These are phyloP conservation scores for Silurus lanzhouensis DNA, from an alignment of 2,797 vertebrate genomes.

Conservation along the genomic window DNA sequence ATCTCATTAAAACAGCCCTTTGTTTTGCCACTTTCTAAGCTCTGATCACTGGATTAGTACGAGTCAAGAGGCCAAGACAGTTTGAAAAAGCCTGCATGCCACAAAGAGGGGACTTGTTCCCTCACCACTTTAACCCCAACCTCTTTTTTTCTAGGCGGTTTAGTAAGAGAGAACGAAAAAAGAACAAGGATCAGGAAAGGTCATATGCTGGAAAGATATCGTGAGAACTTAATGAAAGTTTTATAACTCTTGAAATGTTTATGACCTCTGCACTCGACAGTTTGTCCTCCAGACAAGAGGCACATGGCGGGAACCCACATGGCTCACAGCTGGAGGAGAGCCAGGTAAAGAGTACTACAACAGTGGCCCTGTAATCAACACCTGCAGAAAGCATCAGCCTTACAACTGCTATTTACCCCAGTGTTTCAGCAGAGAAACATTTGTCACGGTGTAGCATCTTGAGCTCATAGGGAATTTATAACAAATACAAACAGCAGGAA, in stretches of 20 bases:
- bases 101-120: slow-evolving; percentile 81
- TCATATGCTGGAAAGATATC: slow-evolving; percentile 79
- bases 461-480: slow-evolving; percentile 2
- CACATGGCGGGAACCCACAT: slow-evolving; percentile 61
- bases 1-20: slow-evolving; percentile 83
- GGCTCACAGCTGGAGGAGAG: slow-evolving; percentile 57
- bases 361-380: slow-evolving; percentile 34
- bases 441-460: neutral
- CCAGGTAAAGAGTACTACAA: slow-evolving; percentile 36
- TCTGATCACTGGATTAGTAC: slow-evolving; percentile 84
- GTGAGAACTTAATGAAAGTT: slow-evolving; percentile 90
- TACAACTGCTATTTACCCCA: slow-evolving; percentile 8
- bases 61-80: slow-evolving; percentile 83
- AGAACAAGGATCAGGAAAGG: slow-evolving; percentile 69
- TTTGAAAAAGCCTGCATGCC: slow-evolving; percentile 78
- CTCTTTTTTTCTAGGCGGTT: slow-evolving; percentile 56
- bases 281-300: slow-evolving; percentile 78
- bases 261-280: slow-evolving; percentile 80
- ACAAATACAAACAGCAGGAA: slow-evolving; percentile 2
- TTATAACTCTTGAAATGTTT: slow-evolving; percentile 89
- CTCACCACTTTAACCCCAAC: slow-evolving; percentile 63
- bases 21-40: slow-evolving; percentile 84
- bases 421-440: slow-evolving; percentile 4
- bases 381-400: slow-evolving; percentile 9
- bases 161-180: slow-evolving; percentile 39